Evolutionary conservation across 2,888 invertebrate species (phyloP), one percentile per base, ranked within the genome.

Genomic region (Trimorus sp.): DNA sequence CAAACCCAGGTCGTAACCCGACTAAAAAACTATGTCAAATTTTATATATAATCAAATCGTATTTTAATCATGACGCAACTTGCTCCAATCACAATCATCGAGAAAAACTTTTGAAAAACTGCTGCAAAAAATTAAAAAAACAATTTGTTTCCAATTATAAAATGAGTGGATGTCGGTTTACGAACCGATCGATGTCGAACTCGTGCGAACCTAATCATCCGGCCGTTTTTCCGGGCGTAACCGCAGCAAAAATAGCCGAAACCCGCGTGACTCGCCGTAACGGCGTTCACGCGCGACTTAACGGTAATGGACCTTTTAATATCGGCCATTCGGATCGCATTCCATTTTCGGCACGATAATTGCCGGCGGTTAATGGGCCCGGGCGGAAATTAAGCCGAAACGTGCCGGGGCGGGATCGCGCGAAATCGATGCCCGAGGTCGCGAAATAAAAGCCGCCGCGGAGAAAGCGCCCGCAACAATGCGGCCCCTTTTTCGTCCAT

Each of bases 301-400:
- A 68, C 68, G 26, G 73, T 81, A 81, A 81, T 77, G 71, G 73
- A 45, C 69, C 77, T 77, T 82, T 82, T 77, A 77, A 69, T 74
- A 62, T 56, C 66, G 65, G 51, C 54, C 56, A 51, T 76, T 69
- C 59, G 37, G 53, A 70, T 53, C 58, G 56, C 42, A 70, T 59
- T 75, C 70, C 54, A 70, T 63, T 77, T 73, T 73, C 54, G 56
- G 56, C 15, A 65, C 63, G 58, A 65, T 74, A 73, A 65, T 82
- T 77, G 77, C 14, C 48, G 15, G 36, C 37, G 42, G 66, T 38
- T 66, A 66, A 66, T 54, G 54, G 54, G 40, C 42, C 42, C 54
- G 26, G 38, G 7, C n/a, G 66, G 26, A 66, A 66, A 53, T 53
- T 42, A 66, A 54, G 26, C 65, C 40, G 45, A 65, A 53, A 53